phyloP scores from a whole-genome alignment of 1,140 invertebrate species.

The Brachionus rotundiformis region DNA sequence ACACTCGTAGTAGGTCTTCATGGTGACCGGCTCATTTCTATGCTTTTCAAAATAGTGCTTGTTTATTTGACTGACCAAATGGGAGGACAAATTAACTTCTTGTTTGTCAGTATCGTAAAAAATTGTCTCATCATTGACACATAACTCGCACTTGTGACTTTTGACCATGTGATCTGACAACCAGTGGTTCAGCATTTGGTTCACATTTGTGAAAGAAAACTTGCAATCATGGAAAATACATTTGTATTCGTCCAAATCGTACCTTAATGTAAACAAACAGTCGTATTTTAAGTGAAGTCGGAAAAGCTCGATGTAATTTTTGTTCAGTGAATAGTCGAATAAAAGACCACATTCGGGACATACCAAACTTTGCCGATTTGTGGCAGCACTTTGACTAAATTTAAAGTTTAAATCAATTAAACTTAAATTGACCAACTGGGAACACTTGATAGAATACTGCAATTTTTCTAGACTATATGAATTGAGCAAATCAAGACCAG shows the following conservation, averaged over 20 bases:
- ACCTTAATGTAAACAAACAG: constrained; percentile 16
- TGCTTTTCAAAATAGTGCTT: constrained; percentile 39
- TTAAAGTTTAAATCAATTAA: constrained; percentile 26
- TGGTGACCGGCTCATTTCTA: background rate
- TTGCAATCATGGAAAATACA: background rate
- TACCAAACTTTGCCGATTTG: background rate
- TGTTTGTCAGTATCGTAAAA: background rate
- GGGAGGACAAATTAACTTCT: background rate
- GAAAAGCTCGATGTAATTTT: constrained; percentile 6
- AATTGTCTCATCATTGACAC: background rate
- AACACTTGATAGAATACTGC: constrained; percentile 22
- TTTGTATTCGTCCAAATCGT: constrained; percentile 14
- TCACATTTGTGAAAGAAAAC: background rate
- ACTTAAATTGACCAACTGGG: background rate
- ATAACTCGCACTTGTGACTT: background rate
- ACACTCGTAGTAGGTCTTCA: background rate
- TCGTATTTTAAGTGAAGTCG: constrained; percentile 30
- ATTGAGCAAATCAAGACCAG: background rate
- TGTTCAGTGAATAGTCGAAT: background rate
- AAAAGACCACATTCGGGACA: constrained; percentile 30
- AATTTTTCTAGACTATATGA: background rate
- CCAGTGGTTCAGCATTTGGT: constrained; percentile 10
- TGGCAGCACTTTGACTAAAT: background rate
- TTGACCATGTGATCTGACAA: background rate
- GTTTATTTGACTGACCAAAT: constrained; percentile 12